Evolutionary conservation across 1,140 invertebrate species (phyloP), one percentile per base, ranked within the genome.

Genomic region (Saxidomus purpurata): DNA sequence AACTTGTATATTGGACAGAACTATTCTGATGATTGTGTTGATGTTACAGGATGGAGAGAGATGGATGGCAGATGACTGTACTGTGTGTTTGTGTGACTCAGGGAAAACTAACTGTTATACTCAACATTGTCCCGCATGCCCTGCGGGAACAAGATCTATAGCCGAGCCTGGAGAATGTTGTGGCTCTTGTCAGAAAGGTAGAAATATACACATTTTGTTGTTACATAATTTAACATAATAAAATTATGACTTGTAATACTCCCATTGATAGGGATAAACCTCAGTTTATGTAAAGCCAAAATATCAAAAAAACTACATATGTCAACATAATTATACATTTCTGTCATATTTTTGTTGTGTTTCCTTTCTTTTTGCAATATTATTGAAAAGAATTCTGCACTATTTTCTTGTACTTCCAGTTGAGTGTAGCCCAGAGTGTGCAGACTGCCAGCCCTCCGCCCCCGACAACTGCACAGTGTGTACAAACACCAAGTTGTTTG

Each of bases 51-150:
- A 92, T 91, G 93, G 93, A 25, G 90, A 94, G 1, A 92, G 91
- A 11, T 95, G 94, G 94, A 89, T 92, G 25, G 90, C 92, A 13
- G 92, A 94, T 79, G 80, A 93, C 22, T 95, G 95, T 89, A 90
- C 94, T 52, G 74, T 94, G 19, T 95, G 94, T 91, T 6, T 52
- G 22, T 89, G 87, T 77, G 55, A 89, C 25, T 36, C 25, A 28
- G 87, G 87, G 31, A 61, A 59, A 19, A 19, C 38, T 22, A 19
- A 22, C 34, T 89, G 87, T 52, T 89, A 89, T 55, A 49, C 47
- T 15, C 59, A 89, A 31, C 80, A 83, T 47, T 89, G 87, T 49
- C 80, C 80, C 15, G 81, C 22, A 6, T 89, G 87, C 59, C 49
- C 52, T 0, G 55, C 47, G 11, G 80, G 69, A 9, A 71, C 31